Conservation (phyloP, 2,888 invertebrate species). For the Gisinianus flammeolus region DNA sequence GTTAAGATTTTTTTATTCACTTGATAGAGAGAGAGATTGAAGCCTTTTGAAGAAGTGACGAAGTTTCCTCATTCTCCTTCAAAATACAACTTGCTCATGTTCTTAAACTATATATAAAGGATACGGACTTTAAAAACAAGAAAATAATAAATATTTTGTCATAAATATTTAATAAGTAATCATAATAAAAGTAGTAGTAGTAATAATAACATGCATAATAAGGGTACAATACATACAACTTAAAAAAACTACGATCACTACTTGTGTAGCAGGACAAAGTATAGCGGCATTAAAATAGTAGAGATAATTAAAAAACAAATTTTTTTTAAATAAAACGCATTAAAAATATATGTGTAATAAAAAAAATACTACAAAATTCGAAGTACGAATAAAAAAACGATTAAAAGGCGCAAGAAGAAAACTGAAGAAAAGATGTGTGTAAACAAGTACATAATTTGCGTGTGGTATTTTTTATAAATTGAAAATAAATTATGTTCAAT, state of each 20-base stretch:
- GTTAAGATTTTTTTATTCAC: too few species aligned
- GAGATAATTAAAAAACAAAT: neutral
- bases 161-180: neutral
- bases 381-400: neutral
- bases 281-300: too few species aligned
- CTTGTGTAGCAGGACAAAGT: too few species aligned
- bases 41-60: conserved; percentile 22
- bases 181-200: neutral
- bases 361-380: neutral
- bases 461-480: too few species aligned
- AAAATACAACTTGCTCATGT: conserved; percentile 34
- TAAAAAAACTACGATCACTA: too few species aligned
- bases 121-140: conserved; percentile 15
- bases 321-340: neutral
- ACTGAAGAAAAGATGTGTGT: neutral
- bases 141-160: neutral
- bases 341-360: neutral
- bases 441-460: neutral
- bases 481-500: too few species aligned
- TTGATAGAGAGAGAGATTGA: conserved; percentile 12
- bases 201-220: conserved; percentile 4
- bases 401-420: neutral
- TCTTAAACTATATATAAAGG: conserved; percentile 21
- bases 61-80: conserved; percentile 23
- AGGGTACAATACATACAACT: neutral